Percentiles rank a stretch among this genome's conserved stretches.
These are phyloP conservation scores for Cyclophora punctaria DNA, from an alignment of 2,888 invertebrate genomes.

Conservation along the genomic window DNA sequence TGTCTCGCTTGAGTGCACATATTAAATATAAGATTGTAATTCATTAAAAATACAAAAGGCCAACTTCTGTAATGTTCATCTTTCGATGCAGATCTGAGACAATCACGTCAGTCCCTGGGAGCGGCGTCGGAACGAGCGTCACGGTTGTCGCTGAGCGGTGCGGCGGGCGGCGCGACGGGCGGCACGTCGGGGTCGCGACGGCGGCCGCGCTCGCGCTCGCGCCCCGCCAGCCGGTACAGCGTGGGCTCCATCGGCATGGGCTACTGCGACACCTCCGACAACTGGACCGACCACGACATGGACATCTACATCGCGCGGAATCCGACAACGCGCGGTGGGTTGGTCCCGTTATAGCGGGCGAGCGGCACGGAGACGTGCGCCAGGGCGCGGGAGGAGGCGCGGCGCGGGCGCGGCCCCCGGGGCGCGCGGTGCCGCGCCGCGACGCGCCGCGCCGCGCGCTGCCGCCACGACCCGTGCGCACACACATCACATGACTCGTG, in stretches of 20 bases:
- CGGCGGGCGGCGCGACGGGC: constrained; percentile 77
- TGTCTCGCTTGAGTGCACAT: constrained; percentile 12
- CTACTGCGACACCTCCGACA: constrained; percentile 92
- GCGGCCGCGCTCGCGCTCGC: constrained; percentile 85
- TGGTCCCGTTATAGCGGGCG: constrained; percentile 84
- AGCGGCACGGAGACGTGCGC: constrained; percentile 33
- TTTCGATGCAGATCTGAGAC: constrained; percentile 81
- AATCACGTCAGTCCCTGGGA: constrained; percentile 89
- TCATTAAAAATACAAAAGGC: too few species aligned
- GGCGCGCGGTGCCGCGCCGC: constrained; percentile 29
- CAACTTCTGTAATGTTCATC: not conserved
- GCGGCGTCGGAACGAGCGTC: constrained; percentile 87
- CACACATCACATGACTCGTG: too few species aligned
- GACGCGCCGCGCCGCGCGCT: constrained; percentile 14
- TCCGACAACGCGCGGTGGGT: constrained; percentile 88
- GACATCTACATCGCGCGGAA: constrained; percentile 96
- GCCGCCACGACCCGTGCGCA: too few species aligned
- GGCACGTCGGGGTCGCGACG: constrained; percentile 78
- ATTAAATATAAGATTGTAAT: too few species aligned
- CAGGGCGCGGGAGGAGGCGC: constrained; percentile 33
- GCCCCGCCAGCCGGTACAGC: constrained; percentile 86
- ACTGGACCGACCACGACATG: constrained; percentile 97
- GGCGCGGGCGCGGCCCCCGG: constrained; percentile 33
- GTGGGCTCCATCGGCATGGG: constrained; percentile 89
- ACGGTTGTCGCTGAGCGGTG: constrained; percentile 81